phyloP scores from a whole-genome alignment of 2,888 invertebrate genomes.

The Phortica magna region DNA sequence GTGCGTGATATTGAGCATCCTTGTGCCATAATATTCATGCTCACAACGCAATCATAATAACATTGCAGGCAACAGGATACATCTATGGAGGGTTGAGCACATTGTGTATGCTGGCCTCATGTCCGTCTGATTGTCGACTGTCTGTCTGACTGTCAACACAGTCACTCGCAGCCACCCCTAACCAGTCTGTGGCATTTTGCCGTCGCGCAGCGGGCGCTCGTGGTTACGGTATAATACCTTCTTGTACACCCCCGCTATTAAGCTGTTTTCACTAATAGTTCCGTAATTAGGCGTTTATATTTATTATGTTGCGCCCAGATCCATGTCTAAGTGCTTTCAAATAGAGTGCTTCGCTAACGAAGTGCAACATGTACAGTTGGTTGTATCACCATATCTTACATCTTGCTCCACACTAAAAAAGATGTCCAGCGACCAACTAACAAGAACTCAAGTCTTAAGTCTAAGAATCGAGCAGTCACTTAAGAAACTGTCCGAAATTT shows the following conservation, averaged over 20 bases:
- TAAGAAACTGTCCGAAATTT: no score
- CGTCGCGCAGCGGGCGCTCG: conserved; percentile 16
- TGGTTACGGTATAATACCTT: conserved; percentile 16
- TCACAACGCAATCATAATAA: conserved; percentile 7
- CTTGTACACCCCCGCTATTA: neutral
- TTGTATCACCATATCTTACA: no score
- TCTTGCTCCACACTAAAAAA: no score
- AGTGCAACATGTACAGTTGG: no score
- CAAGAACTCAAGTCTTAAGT: no score
- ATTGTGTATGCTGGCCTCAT: no score
- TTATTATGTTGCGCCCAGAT: conserved; percentile 10
- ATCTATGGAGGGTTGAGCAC: neutral
- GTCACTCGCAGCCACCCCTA: conserved; percentile 19
- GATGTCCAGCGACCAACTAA: no score
- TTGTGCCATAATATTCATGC: conserved; percentile 23
- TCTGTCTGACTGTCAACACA: neutral
- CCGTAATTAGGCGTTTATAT: conserved; percentile 58
- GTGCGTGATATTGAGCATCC: conserved; percentile 31
- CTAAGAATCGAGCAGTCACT: no score
- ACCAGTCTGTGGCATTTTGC: neutral
- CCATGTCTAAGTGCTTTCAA: neutral
- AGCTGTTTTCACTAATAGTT: conserved; percentile 55
- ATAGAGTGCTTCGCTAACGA: no score
- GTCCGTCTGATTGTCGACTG: no score
- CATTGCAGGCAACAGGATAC: neutral